Percentiles rank a stretch among this genome's conserved stretches.
Conservation (phyloP, 2,113 vertebrate genomes). For the Hymenochirus boettgeri region DNA sequence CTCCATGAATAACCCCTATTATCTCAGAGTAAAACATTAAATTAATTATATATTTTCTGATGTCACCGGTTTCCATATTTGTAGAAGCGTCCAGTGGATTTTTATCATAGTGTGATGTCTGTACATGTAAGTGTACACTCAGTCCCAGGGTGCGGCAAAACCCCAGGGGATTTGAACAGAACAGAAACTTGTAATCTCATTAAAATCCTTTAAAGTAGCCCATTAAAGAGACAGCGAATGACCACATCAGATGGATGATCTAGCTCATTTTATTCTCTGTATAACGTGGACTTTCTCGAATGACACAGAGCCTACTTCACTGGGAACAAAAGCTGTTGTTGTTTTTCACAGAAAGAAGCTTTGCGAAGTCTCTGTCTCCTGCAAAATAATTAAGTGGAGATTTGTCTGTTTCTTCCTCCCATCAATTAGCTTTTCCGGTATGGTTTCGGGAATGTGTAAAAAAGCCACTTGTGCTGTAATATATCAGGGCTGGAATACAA, state of each 20-base stretch:
- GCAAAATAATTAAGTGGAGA: not conserved
- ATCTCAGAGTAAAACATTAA: too few species aligned
- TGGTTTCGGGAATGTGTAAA: not conserved
- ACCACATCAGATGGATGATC: constrained; percentile 28
- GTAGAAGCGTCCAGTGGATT: too few species aligned
- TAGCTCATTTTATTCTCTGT: constrained; percentile 2
- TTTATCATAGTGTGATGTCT: not conserved
- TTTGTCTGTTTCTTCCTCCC: not conserved
- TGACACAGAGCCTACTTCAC: not conserved
- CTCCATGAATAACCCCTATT: too few species aligned
- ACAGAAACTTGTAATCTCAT: constrained; percentile 22
- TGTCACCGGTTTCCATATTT: too few species aligned
- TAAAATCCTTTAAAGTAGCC: constrained; percentile 22
- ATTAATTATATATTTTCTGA: too few species aligned
- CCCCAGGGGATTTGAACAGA: constrained; percentile 12
- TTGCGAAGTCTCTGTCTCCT: not conserved
- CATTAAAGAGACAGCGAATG: constrained; percentile 27
- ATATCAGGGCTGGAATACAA: too few species aligned
- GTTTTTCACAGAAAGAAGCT: not conserved
- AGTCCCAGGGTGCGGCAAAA: constrained; percentile 19
- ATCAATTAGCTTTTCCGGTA: not conserved
- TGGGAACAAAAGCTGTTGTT: not conserved
- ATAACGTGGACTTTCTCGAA: not conserved
- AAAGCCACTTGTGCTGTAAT: not conserved
- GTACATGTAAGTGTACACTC: not conserved